phyloP scores from a whole-genome alignment of 2,888 invertebrate species.

The Gymnosoma rotundatum region DNA sequence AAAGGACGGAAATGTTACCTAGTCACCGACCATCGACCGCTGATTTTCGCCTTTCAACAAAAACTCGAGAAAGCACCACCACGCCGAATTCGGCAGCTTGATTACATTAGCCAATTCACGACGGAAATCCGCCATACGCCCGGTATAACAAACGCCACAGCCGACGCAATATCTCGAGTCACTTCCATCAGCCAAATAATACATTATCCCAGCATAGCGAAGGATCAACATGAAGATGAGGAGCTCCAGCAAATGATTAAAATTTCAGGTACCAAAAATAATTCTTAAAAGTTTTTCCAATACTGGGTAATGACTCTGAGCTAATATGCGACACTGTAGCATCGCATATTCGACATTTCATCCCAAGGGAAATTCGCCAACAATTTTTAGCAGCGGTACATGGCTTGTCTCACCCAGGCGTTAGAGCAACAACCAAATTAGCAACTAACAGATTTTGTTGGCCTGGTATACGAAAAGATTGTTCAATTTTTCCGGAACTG shows the following conservation, averaged over 20 bases:
- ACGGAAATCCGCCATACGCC: conserved; percentile 24
- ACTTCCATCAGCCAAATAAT: conserved; percentile 55
- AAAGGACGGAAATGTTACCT: not conserved
- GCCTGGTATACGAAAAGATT: conserved; percentile 9
- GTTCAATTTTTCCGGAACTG: conserved; percentile 12
- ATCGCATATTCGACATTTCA: too few relatives aligned
- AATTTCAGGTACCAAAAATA: too few relatives aligned
- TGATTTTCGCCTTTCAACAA: conserved; percentile 26
- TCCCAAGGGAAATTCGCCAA: not conserved
- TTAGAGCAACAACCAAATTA: not conserved
- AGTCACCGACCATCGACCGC: conserved; percentile 33
- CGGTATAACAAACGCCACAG: conserved; percentile 15
- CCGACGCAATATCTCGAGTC: conserved; percentile 25
- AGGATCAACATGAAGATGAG: too few relatives aligned
- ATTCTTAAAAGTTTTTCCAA: too few relatives aligned
- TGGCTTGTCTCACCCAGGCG: not conserved
- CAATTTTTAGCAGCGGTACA: not conserved
- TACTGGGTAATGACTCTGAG: too few relatives aligned
- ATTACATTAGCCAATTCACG: not conserved
- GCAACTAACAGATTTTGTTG: not conserved
- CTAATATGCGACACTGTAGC: too few relatives aligned
- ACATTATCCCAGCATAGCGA: too few relatives aligned
- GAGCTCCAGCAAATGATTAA: too few relatives aligned
- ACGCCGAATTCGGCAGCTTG: not conserved
- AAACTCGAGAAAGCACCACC: conserved; percentile 33